Evolutionary conservation across 2,888 invertebrate species (phyloP), one percentile per base, ranked within the genome.

Genomic region (Meganola albula): DNA sequence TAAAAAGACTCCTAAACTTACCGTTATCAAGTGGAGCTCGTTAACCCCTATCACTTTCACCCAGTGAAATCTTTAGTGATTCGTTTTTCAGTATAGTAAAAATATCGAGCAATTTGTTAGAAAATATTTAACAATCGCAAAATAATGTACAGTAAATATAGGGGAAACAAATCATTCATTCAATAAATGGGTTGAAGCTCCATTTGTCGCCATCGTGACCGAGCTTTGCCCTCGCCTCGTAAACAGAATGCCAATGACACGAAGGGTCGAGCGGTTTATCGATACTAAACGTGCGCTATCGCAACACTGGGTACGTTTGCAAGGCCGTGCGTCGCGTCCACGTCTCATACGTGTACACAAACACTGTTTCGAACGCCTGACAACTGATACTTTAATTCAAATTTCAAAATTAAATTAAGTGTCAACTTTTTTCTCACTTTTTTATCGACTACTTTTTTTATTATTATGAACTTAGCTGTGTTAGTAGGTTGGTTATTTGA

Each of bases 171-270:
- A 16, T 16, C 41, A 54, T 53, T 63, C 58, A 68, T 65, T 64
- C 48, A 65, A 41, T 59, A 44, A 54, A 36, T 53, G 48, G 33
- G 37, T 58, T 66, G 63, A 63, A 65, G 68, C 66, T n/a, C n/a
- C n/a, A n/a, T 46, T 37, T 44, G 47, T 53, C 54, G 65, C 71
- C 78, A 79, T 78, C 78, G 63, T 60, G 58, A 48, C 56, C 63
- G 69, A 58, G 64, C 65, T 63, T 70, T 70, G 70, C 64, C 65
- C 67, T 59, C 67, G 74, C 80, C 67, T 59, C 67, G 74, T 82
- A 77, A 80, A 80, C 77, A 74, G 55, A 74, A 67, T 76, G 80
- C 78, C 82, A 84, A 79, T 82, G 84, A 84, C 84, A 80, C 71
- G 63, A 64, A 67, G 70, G 70, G 70, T 68, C 71, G 67, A 46